These are phyloP conservation scores for Nibea albiflora DNA, from an alignment of 2,113 vertebrate species.

Conservation along the genomic window DNA sequence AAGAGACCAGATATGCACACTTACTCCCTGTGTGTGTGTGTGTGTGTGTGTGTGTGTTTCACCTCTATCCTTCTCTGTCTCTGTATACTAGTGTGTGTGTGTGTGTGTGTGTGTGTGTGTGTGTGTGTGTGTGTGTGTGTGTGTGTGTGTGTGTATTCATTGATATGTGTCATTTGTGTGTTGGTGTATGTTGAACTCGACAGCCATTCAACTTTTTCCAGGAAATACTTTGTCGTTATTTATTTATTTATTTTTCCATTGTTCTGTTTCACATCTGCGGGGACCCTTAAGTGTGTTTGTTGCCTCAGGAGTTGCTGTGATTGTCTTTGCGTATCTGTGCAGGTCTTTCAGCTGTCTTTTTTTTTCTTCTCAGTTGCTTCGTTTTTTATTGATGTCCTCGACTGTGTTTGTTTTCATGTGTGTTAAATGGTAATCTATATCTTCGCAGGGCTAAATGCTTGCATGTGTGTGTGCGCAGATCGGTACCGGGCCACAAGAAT, in stretches of 20 bases:
- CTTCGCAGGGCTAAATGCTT: neutral
- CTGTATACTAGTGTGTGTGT: conserved; percentile 10
- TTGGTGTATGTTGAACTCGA: conserved; percentile 31
- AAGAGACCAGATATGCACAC: conserved; percentile 41
- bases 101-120: neutral
- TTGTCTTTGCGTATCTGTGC: neutral
- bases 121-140: conserved; percentile 14
- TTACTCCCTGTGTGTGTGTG: conserved; percentile 9
- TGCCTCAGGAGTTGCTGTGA: conserved; percentile 44
- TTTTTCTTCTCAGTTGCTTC: conserved; percentile 19
- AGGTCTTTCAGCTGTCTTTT: conserved; percentile 22
- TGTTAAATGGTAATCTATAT: neutral
- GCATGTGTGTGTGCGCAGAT: too few relatives aligned
- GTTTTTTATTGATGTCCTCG: conserved; percentile 25
- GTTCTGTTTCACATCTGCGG: conserved; percentile 41
- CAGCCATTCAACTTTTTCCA: conserved; percentile 51
- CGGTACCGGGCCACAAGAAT: too few relatives aligned
- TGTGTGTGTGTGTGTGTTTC: conserved; percentile 21
- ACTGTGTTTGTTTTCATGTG: neutral
- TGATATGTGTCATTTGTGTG: conserved; percentile 24
- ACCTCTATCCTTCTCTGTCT: conserved; percentile 18
- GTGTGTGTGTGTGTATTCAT: conserved; percentile 14
- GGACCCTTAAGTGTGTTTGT: conserved; percentile 56
- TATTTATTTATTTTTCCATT: conserved; percentile 33
- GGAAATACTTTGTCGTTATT: conserved; percentile 40